These are phyloP conservation scores for Nannoperca obscura DNA, from an alignment of 2,797 vertebrate genomes.

Conservation along the genomic window DNA sequence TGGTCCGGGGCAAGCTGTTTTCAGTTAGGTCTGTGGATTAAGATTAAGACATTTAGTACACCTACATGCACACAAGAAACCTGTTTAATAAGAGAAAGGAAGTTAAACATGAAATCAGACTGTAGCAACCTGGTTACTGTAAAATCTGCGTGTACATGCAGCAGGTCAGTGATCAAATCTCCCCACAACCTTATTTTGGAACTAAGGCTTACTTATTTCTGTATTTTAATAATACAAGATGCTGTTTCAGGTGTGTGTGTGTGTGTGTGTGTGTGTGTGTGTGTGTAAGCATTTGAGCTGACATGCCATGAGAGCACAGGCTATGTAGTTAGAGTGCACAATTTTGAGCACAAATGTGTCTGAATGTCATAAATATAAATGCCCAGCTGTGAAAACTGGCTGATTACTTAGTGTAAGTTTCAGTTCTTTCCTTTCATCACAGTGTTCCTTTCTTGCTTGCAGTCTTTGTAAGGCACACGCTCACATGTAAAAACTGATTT, in stretches of 20 bases:
- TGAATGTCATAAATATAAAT: neutral
- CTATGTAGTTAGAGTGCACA: neutral
- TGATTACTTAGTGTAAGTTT: neutral
- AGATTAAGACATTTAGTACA: neutral
- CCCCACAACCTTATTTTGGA: neutral
- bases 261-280: neutral
- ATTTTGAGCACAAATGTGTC: neutral
- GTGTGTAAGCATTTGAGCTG: neutral
- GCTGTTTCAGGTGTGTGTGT: neutral
- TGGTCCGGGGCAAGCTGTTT: neutral
- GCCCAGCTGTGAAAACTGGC: neutral
- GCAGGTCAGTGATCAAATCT: neutral
- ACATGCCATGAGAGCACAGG: neutral
- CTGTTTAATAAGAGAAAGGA: neutral
- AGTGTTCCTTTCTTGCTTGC: neutral
- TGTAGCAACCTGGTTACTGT: neutral
- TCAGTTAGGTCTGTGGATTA: neutral
- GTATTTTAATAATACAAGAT: neutral
- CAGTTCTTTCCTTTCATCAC: neutral
- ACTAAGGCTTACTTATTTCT: neutral
- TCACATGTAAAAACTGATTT: neutral
- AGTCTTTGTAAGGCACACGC: neutral
- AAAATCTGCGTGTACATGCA: neutral
- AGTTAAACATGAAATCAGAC: neutral
- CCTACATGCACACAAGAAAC: neutral